phyloP scores from a whole-genome alignment of 1,140 invertebrate species.

The Mamestra configurata region DNA sequence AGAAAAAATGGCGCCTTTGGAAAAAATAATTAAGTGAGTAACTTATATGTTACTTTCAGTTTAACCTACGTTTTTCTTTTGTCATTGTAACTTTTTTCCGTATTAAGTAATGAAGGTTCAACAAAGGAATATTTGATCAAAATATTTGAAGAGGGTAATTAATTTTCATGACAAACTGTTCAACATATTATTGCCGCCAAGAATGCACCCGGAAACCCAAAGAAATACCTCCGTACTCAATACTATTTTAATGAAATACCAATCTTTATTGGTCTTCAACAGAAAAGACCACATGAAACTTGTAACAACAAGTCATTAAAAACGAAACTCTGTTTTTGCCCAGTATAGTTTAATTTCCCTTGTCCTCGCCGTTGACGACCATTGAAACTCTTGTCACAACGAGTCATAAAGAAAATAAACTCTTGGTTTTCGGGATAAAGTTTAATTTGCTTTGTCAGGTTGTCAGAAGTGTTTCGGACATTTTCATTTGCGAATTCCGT shows the following conservation, averaged over 20 bases:
- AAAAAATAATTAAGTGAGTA: no score
- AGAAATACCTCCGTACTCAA: constrained; percentile 25
- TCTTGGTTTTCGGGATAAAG: neutral
- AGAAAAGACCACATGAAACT: neutral
- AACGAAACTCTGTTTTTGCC: neutral
- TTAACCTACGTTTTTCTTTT: no score
- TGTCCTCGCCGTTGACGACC: neutral
- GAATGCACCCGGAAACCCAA: constrained; percentile 6
- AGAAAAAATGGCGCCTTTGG: no score
- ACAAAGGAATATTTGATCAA: neutral
- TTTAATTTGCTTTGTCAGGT: neutral
- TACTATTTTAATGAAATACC: constrained; percentile 43
- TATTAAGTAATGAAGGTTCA: no score
- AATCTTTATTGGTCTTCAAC: constrained; percentile 22
- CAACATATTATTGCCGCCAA: neutral
- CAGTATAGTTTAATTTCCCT: neutral
- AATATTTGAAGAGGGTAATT: neutral
- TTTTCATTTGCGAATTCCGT: constrained; percentile 29
- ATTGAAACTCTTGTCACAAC: neutral
- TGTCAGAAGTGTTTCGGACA: neutral
- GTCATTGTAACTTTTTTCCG: no score
- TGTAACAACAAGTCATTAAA: neutral
- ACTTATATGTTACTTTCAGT: no score
- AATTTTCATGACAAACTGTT: constrained; percentile 16
- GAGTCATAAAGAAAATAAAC: neutral